Conservation (phyloP, 2,888 invertebrate genomes). For the Biston betularia region DNA sequence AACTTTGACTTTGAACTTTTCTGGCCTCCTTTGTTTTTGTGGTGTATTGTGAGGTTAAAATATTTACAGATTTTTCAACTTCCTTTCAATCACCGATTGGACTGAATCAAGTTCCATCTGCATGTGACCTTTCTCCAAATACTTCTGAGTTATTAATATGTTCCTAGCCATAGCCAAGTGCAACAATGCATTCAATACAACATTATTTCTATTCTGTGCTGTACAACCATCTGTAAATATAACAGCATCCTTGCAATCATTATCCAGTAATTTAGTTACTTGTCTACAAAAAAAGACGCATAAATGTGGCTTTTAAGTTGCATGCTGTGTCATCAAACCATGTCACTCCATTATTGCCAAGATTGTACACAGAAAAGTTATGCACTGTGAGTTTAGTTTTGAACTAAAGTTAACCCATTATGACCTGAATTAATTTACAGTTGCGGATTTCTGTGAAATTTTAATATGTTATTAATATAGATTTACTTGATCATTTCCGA, state of each 20-base stretch:
- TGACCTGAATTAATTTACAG: too few relatives aligned
- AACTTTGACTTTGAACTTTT: too few relatives aligned
- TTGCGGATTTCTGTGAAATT: too few relatives aligned
- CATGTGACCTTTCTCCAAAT: constrained; percentile 30
- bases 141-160: constrained; percentile 46
- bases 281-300: too few relatives aligned
- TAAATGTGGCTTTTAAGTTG: not conserved
- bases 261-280: not conserved
- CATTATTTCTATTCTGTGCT: constrained; percentile 23
- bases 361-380: not conserved
- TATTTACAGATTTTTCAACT: too few relatives aligned
- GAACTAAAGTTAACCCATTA: not conserved
- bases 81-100: not conserved
- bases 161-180: not conserved
- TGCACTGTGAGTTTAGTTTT: not conserved
- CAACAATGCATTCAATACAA: constrained; percentile 7
- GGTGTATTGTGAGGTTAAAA: too few relatives aligned
- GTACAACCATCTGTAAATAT: constrained; percentile 3
- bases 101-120: not conserved
- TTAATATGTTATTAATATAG: too few relatives aligned
- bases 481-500: too few relatives aligned
- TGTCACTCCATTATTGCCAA: not conserved
- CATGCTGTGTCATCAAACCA: not conserved
- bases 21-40: too few relatives aligned
- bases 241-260: not conserved